These are phyloP conservation scores for Harlomillsia oculata DNA, from an alignment of 1,140 invertebrate species.

Conservation along the genomic window DNA sequence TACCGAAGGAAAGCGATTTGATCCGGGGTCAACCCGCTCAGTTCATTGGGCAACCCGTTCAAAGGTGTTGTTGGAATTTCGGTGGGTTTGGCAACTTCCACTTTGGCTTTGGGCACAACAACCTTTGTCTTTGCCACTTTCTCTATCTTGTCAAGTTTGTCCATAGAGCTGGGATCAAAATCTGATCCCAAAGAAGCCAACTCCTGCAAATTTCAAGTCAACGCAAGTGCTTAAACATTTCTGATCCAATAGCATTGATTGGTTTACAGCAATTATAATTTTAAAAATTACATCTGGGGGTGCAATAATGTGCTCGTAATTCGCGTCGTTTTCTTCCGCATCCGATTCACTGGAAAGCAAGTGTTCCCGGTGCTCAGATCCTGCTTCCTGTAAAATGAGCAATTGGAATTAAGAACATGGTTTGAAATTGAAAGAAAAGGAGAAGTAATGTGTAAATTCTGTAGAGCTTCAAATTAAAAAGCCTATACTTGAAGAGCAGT, in stretches of 20 bases:
- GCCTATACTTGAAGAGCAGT: conserved; percentile 44
- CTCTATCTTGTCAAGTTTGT: conserved; percentile 36
- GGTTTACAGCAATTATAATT: background rate
- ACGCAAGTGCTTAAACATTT: background rate
- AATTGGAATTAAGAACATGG: background rate
- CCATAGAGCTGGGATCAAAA: conserved; percentile 58
- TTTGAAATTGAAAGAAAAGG: background rate
- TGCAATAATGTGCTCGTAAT: conserved; percentile 55
- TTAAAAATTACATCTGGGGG: conserved; percentile 38
- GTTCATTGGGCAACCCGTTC: conserved; percentile 34
- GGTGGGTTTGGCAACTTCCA: conserved; percentile 36
- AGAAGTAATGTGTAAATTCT: conserved; percentile 1
- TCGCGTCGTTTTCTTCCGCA: conserved; percentile 66
- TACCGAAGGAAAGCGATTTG: conserved; percentile 47
- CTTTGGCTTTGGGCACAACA: conserved; percentile 28
- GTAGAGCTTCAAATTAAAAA: background rate
- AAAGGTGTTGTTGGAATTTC: conserved; percentile 38
- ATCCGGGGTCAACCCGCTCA: conserved; percentile 49
- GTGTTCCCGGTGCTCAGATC: conserved; percentile 51
- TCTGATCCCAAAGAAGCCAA: conserved; percentile 56
- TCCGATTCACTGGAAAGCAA: conserved; percentile 66
- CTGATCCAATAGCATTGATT: background rate
- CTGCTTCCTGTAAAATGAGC: conserved; percentile 70
- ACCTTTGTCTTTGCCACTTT: conserved; percentile 36
- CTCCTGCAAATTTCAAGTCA: conserved; percentile 40